Evolutionary conservation across 2,888 invertebrate genomes (phyloP), one percentile per base, ranked within the genome.

Genomic region (Cacoxenus indagator): DNA sequence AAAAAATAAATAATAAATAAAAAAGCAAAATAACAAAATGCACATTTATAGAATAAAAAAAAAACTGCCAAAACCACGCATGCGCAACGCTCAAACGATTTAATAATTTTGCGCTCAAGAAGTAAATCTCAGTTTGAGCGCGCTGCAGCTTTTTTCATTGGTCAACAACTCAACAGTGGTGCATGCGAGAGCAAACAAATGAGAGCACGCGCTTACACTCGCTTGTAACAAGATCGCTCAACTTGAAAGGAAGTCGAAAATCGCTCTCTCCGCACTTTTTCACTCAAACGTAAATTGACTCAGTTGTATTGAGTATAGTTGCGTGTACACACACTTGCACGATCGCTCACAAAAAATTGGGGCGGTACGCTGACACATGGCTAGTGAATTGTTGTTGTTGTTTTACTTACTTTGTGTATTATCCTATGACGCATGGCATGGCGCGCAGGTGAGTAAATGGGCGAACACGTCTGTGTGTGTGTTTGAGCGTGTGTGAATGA

Each of bases 391-490:
- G 8, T 24, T 26, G n/a, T 57, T 57, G 29, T 57, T 57, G 29
- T 57, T 57, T 14, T 57, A 37, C 1, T 37, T 37, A 1, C 37
- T 4, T 57, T 27, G 11, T 57, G 14, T 17, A n/a, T 3, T 57
- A 27, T 14, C 24, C 24, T 57, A 31, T 31, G 57, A 29, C 57
- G 27, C 57, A 29, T 57, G 57, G 27, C 57, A n/a, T 57, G 57
- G 37, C 57, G 57, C 29, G 57, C 57, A 57, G 57, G 26, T 57
- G 48, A n/a, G 46, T 46, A 46, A n/a, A 46, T 46, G 46, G 17
- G 48, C 19, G 29, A 57, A 6, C 31, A 24, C 43, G 17, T 43
- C 1, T 43, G 22, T 57, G 57, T 31, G 57, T 29, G 57, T 14
- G 27, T 62, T 29, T 31, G 1, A 9, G 48, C 27, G 48, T 46